Conservation (phyloP, 2,888 invertebrate species). For the Volucella inflata region DNA sequence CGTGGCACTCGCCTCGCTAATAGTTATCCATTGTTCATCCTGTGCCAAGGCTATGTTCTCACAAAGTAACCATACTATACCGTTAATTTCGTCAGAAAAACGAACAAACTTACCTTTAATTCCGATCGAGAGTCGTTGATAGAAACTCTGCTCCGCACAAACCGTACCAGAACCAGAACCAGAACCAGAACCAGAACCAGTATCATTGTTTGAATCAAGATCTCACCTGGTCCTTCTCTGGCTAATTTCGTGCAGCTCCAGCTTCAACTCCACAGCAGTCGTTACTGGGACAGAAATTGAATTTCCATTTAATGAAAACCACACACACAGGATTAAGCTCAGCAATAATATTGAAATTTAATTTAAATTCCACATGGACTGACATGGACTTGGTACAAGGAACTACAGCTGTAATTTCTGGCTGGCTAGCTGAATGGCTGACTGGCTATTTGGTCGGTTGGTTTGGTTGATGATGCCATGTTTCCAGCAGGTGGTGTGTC, state of each 20-base stretch:
- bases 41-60: conserved; percentile 7
- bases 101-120: conserved; percentile 34
- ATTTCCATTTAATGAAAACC: conserved; percentile 68
- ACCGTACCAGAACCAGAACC: neutral
- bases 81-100: conserved; percentile 39
- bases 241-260: neutral
- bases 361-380: conserved; percentile 59
- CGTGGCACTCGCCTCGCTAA: neutral
- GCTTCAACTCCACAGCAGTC: neutral
- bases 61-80: conserved; percentile 44
- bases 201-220: neutral
- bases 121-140: conserved; percentile 19
- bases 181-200: neutral
- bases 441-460: no score
- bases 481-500: neutral
- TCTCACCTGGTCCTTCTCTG: conserved; percentile 11
- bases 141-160: conserved; percentile 10
- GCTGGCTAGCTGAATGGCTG: no score
- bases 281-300: conserved; percentile 51
- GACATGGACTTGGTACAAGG: neutral
- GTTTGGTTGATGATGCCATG: neutral
- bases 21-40: neutral
- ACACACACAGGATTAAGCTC: conserved; percentile 70
- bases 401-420: neutral
- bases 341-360: conserved; percentile 72